Evolutionary conservation across 2,113 vertebrate species (phyloP), one percentile per base, ranked within the genome.

Genomic region (Pterocles orientalis): DNA sequence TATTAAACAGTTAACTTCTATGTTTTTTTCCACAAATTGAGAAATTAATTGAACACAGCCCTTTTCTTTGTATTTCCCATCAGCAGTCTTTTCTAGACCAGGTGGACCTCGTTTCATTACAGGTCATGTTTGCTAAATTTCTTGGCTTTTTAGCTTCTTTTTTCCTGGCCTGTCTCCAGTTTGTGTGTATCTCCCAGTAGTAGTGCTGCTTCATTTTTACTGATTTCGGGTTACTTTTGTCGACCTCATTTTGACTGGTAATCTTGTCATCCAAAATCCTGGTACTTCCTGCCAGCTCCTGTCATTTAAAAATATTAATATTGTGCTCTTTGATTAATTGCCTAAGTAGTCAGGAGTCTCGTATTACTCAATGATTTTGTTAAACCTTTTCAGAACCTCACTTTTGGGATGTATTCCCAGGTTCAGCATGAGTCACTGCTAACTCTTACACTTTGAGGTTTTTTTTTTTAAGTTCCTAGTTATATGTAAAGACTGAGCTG

Each of bases 251-350:
- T 80, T 76, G 45, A 39, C 39, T 64, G 64, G 4, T 75, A 50
- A 58, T 75, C 13, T 7, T 71, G 18, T 80, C 0, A 0, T 50
- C 51, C 2, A 8, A 18, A 31, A 23, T 81, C 16, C 26, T 80
- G 24, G 13, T 81, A 48, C 33, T 78, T 85, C 7, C 19, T 87
- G 26, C 45, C 18, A 77, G 18, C 25, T 73, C 9, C 28, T 82
- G 24, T 68, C 0, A 51, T 54, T 86, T 83, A 64, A 62, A 75
- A 88, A 64, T 68, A 58, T 1, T 71, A n/a, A 9, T 62, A 34
- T 33, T 80, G 20, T 88, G 43, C n/a, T 34, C 33, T 78, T 12
- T 82, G n/a, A 62, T n/a, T 53, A 43, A 53, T 61, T 88, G 34
- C 18, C 7, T 34, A 28, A 54, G 24, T 82, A 68, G 45, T 78